phyloP scores from a whole-genome alignment of 1,140 invertebrate genomes.

The Bombus sylvicola region DNA sequence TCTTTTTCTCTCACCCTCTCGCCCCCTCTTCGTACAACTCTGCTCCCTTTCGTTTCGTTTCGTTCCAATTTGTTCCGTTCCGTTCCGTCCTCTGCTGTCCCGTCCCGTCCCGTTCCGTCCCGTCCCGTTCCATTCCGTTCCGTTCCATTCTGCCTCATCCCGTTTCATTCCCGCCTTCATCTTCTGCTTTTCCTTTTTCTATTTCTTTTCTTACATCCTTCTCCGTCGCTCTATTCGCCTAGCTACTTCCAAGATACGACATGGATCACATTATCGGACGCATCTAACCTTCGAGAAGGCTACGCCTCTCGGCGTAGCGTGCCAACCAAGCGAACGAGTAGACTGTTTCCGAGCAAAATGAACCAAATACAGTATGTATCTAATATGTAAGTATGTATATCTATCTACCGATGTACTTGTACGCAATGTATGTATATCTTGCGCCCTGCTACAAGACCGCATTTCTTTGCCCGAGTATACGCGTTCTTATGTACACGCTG shows the following conservation, averaged over 20 bases:
- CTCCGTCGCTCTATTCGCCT: slow-evolving; percentile 6
- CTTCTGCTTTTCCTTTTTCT: slow-evolving; percentile 2
- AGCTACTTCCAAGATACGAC: slow-evolving; percentile 56
- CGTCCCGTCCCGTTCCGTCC: not conserved
- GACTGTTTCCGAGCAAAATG: slow-evolving; percentile 48
- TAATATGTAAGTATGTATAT: not conserved
- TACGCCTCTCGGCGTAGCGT: slow-evolving; percentile 60
- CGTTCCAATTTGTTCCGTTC: slow-evolving; percentile 17
- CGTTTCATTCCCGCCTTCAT: not conserved
- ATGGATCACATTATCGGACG: slow-evolving; percentile 67
- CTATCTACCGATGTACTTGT: slow-evolving; percentile 4
- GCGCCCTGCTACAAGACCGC: not conserved
- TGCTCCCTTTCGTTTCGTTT: slow-evolving; percentile 4
- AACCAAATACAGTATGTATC: slow-evolving; percentile 19
- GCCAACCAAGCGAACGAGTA: slow-evolving; percentile 41
- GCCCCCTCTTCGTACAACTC: not conserved
- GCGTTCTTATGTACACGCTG: not conserved
- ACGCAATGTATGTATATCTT: not conserved
- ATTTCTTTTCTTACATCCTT: not conserved
- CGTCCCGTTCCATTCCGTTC: not conserved
- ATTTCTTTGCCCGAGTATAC: slow-evolving; percentile 7
- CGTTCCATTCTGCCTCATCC: not conserved
- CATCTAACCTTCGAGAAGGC: slow-evolving; percentile 68
- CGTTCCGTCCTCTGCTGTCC: slow-evolving; percentile 3
- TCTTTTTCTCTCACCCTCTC: slow-evolving; percentile 4